Conservation (phyloP, 2,888 invertebrate species). For the Teleiodes luculella region DNA sequence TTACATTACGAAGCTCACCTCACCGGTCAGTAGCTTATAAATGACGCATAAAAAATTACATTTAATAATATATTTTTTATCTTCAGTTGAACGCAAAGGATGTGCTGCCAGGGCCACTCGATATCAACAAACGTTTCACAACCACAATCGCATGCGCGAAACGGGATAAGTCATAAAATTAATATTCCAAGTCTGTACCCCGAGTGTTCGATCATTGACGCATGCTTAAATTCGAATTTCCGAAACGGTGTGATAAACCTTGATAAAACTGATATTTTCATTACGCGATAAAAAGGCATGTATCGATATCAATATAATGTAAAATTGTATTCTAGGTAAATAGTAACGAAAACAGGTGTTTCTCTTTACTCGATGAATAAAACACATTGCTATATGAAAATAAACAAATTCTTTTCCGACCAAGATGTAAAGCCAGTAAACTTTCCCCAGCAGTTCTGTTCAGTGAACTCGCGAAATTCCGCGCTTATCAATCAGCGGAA, state of each 20-base stretch:
- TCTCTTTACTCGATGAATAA: too few species aligned
- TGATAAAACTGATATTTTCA: neutral
- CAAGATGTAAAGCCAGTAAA: neutral
- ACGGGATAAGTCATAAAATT: conserved; percentile 12
- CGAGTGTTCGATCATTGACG: neutral
- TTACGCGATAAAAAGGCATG: too few species aligned
- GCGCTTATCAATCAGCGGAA: conserved; percentile 10
- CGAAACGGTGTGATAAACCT: neutral
- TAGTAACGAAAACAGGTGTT: too few species aligned
- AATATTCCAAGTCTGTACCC: conserved; percentile 5
- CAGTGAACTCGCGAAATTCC: neutral
- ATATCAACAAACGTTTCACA: conserved; percentile 43
- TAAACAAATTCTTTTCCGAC: neutral
- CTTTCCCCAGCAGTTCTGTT: neutral
- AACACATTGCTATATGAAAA: neutral
- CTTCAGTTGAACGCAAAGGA: conserved; percentile 40
- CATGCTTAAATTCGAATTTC: neutral
- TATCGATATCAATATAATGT: too few species aligned
- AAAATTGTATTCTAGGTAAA: too few species aligned
- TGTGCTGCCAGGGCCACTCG: conserved; percentile 34
- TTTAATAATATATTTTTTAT: conserved; percentile 39
- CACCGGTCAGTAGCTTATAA: conserved; percentile 10
- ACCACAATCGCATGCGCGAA: conserved; percentile 19
- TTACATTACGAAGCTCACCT: neutral
- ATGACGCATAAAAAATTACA: conserved; percentile 23